Evolutionary conservation across 2,113 vertebrate species (phyloP).

Genomic region (Stomatorhinus ivindoensis): DNA sequence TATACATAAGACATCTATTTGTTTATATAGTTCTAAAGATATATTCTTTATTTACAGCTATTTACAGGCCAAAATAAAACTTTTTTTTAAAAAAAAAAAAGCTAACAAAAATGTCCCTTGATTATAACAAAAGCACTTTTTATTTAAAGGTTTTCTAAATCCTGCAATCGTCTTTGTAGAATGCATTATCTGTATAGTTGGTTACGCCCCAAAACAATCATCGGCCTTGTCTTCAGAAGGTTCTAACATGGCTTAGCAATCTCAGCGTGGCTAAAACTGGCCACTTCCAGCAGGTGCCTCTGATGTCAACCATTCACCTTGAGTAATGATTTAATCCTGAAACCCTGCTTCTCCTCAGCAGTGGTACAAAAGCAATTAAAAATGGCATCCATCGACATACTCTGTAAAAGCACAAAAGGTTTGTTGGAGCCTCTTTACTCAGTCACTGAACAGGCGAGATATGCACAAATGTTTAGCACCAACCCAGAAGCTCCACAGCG

Average conservation of each 20-base stretch:
- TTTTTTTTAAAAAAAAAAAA: background rate
- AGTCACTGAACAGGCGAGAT: background rate
- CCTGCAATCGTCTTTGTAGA: background rate
- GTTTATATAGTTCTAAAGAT: background rate
- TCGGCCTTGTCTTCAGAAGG: background rate
- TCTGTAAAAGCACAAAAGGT: background rate
- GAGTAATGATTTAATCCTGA: background rate
- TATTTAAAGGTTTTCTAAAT: background rate
- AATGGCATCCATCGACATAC: background rate
- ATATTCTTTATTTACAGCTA: constrained; percentile 6
- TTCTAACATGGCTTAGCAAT: background rate
- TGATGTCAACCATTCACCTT: background rate
- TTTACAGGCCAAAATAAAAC: background rate
- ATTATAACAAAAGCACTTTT: constrained; percentile 6
- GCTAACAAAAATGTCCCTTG: background rate
- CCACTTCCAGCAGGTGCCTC: background rate
- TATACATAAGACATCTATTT: background rate
- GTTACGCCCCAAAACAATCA: background rate
- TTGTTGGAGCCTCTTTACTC: background rate
- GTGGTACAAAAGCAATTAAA: background rate
- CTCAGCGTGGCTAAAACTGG: background rate
- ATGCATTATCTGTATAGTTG: background rate
- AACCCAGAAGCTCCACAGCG: background rate
- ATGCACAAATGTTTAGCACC: background rate
- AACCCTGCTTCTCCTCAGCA: background rate